Base-by-base conservation (phyloP, 2,888 invertebrate species). In the Acleris sparsana region DNA sequence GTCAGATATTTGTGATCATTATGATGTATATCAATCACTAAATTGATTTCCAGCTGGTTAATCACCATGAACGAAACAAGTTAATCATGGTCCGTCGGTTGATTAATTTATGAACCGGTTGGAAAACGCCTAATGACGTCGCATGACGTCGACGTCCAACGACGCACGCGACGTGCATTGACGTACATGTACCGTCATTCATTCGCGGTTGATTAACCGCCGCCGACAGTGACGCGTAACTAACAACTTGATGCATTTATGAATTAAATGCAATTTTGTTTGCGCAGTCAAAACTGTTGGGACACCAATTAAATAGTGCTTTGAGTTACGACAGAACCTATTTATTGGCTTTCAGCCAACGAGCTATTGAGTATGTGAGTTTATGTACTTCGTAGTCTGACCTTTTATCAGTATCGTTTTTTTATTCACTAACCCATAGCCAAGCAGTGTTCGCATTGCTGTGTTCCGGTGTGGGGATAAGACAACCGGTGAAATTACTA, bases 21-120 rank as follows among this genome's bases (percentile, higher is more conserved):
- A 33, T 33, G 3, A 11, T 33, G 2, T 0, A 33, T 33, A 33
- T 33, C 33, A 33, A 39, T 39, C 13, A 39, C 39, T 13, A 13
- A 39, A 13, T 39, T 39, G n/a, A 46, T 46, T 46, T 46, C n/a
- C 5, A 46, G n/a, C 17, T 46, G 16, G n/a, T n/a, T n/a, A 46
- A 46, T 46, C 5, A 39, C 39, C n/a, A 46, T 46, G 17, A 7
- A n/a, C 44, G n/a, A 44, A 46, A 46, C 17, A 7, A n/a, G 17
- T 16, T 46, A 46, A 46, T 46, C 17, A 46, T 2, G 16, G 46
- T 46, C 16, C 16, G 18, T 39, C 17, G 18, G 17, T 39, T 39
- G 53, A 53, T 53, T 53, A 33, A 39, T 53, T 53, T 39, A 39
- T 39, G 33, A 53, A 53, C 33, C 18, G 5, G 13, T 39, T 29